Conservation (phyloP, 2,797 vertebrate genomes). For the Lepidocolaptes lacrymiger region DNA sequence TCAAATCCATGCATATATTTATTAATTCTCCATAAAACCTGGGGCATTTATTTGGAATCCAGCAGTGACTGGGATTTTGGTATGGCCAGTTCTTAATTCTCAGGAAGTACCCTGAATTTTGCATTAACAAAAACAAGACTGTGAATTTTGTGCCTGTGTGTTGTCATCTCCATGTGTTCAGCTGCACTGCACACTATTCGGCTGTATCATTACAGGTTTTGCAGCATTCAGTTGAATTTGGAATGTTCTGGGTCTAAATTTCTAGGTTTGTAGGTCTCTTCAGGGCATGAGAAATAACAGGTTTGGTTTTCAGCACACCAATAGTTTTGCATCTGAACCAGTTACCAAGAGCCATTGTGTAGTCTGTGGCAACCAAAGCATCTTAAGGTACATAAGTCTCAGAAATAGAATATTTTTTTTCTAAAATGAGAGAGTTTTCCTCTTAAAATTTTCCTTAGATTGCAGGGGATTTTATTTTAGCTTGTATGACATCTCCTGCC, state of each 20-base stretch:
- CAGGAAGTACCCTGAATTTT: conserved; percentile 19
- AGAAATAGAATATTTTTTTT: not conserved
- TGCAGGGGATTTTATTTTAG: not conserved
- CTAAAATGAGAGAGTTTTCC: not conserved
- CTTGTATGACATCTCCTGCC: not conserved
- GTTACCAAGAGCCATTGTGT: not conserved
- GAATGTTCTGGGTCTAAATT: not conserved
- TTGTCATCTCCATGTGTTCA: not conserved
- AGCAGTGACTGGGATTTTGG: not conserved
- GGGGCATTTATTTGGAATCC: conserved; percentile 32
- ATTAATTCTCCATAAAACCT: not conserved
- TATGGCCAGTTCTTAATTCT: not conserved
- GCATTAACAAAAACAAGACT: not conserved
- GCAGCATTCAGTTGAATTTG: not conserved
- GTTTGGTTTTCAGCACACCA: not conserved
- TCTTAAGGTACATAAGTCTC: not conserved
- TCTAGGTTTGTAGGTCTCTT: not conserved
- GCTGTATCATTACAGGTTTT: not conserved
- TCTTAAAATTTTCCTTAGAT: not conserved
- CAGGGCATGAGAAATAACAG: not conserved
- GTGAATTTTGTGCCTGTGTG: not conserved
- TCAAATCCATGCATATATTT: not conserved
- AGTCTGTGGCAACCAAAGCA: not conserved
- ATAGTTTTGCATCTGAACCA: not conserved
- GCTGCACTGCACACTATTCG: not conserved